phyloP scores from a whole-genome alignment of 2,113 vertebrate genomes.

The Actenoides lindsayi region DNA sequence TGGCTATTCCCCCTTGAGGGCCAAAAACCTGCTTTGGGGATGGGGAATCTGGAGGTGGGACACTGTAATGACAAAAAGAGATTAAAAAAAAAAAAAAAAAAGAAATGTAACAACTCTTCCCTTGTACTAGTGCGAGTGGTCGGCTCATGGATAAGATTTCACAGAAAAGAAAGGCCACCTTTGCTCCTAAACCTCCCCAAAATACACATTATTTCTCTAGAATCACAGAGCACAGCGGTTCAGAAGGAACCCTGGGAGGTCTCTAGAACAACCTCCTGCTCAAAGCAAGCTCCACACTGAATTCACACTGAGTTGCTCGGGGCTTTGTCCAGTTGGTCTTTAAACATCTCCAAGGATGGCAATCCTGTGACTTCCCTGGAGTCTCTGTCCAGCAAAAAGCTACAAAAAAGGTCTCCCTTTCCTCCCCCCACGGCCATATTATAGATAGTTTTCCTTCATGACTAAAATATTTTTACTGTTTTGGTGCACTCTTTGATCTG shows the following conservation, averaged over 20 bases:
- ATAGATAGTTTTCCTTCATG: neutral
- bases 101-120: fast-evolving
- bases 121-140: neutral
- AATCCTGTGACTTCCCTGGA: neutral
- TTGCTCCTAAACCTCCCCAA: neutral
- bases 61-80: too few species aligned
- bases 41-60: too few species aligned
- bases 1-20: too few species aligned
- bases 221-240: neutral
- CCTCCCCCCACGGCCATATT: neutral
- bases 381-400: neutral
- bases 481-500: neutral
- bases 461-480: too few species aligned
- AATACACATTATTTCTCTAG: fast-evolving
- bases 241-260: neutral
- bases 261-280: neutral
- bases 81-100: neutral
- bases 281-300: neutral
- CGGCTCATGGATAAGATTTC: neutral
- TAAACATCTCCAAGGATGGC: neutral
- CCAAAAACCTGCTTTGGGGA: too few species aligned
- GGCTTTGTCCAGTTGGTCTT: neutral
- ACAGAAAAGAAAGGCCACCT: neutral
- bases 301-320: neutral
- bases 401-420: neutral